A percentile compares a stretch with the other conserved stretches of the same genome.
Evolutionary conservation across 2,888 invertebrate species (phyloP).

Genomic region (Charanyca ferruginea): DNA sequence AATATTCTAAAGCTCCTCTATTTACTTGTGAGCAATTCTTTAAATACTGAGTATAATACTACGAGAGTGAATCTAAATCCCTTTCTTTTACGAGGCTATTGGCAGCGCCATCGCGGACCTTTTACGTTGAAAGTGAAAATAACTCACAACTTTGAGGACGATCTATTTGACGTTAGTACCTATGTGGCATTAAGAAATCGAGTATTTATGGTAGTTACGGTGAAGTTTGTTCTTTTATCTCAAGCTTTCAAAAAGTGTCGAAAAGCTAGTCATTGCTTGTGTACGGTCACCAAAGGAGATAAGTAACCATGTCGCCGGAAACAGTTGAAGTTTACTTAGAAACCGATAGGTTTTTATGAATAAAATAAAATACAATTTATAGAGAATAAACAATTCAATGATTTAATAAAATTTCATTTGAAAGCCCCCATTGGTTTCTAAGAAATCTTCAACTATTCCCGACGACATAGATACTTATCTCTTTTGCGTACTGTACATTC

Average conservation of each 20-base stretch:
- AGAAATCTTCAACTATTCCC: too few species aligned
- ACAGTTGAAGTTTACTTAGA: too few species aligned
- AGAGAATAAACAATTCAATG: too few species aligned
- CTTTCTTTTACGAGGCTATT: constrained; percentile 18
- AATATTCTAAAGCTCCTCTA: constrained; percentile 8
- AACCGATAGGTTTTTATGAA: too few species aligned
- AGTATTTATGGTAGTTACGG: not conserved
- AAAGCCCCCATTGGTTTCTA: too few species aligned
- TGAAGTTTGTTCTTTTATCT: not conserved
- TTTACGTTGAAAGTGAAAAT: constrained; percentile 28
- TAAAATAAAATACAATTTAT: too few species aligned
- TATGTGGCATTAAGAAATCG: not conserved
- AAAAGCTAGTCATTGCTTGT: too few species aligned
- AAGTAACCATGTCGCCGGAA: too few species aligned
- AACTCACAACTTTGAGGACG: constrained; percentile 7
- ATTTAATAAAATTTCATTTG: too few species aligned
- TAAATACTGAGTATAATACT: constrained; percentile 13
- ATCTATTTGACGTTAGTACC: not conserved
- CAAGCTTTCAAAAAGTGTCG: not conserved
- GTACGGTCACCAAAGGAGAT: too few species aligned
- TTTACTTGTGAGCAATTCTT: constrained; percentile 12
- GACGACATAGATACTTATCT: too few species aligned
- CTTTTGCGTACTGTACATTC: too few species aligned
- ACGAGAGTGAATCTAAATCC: constrained; percentile 26
- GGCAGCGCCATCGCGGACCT: not conserved